Conservation (phyloP, 2,888 invertebrate species). For the Homarus gammarus region DNA sequence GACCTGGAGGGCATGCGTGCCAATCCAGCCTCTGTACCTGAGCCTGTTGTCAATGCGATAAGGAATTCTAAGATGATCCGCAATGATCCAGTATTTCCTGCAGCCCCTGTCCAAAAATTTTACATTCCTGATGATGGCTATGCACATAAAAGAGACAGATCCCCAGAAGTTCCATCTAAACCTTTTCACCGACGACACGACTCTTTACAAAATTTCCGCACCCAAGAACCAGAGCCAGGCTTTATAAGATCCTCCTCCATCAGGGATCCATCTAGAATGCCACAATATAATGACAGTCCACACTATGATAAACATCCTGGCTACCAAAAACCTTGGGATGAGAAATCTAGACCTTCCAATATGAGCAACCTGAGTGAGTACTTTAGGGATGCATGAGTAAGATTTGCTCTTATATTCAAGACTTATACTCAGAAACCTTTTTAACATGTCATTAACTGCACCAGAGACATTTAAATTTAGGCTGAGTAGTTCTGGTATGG, state of each 20-base stretch:
- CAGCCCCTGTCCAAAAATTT: background rate
- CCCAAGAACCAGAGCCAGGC: background rate
- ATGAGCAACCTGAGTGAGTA: background rate
- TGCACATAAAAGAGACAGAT: background rate
- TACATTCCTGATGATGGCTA: background rate
- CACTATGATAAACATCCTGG: background rate
- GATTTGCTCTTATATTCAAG: background rate
- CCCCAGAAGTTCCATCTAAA: background rate
- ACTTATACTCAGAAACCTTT: background rate
- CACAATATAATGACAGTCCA: background rate
- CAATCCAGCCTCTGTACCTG: conserved; percentile 11
- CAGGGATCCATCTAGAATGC: background rate
- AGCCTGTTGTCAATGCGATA: background rate
- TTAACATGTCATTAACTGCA: background rate
- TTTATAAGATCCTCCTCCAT: background rate
- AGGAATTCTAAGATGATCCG: background rate
- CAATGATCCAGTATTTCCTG: background rate
- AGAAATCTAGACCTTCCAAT: background rate
- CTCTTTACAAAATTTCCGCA: background rate
- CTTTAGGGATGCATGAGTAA: background rate
- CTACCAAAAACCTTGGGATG: background rate
- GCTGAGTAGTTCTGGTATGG: too few relatives aligned
- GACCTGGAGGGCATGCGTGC: conserved; percentile 66
- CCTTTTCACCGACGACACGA: background rate
- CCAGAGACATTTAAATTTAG: too few relatives aligned